Percentiles rank a stretch among this genome's conserved stretches.
phyloP scores from a whole-genome alignment of 1,140 invertebrate species.

The Phocides pigmalion region DNA sequence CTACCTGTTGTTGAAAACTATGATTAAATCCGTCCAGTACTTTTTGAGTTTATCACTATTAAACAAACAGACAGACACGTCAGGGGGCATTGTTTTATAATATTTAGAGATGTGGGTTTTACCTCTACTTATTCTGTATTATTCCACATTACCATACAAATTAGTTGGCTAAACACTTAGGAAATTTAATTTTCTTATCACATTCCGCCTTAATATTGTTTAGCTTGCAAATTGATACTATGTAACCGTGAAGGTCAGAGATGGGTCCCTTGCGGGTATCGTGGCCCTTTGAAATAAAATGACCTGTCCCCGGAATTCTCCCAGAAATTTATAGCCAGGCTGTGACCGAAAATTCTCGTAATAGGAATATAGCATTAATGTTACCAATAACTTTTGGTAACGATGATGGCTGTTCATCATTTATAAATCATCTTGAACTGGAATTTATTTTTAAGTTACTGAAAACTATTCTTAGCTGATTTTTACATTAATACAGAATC shows the following conservation, averaged over 20 bases:
- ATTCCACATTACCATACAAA: not conserved
- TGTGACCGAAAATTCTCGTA: not conserved
- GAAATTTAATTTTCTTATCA: not conserved
- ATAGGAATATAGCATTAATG: not conserved
- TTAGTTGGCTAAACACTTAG: not conserved
- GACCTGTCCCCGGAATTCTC: not conserved
- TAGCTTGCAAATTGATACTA: not conserved
- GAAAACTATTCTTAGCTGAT: no score
- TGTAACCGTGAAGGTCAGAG: not conserved
- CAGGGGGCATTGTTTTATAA: no score
- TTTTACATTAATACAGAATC: no score
- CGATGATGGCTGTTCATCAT: not conserved
- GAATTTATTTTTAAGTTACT: no score
- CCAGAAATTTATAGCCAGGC: not conserved
- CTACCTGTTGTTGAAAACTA: no score
- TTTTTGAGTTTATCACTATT: no score
- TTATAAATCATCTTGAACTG: not conserved
- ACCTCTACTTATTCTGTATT: not conserved
- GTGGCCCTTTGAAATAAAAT: not conserved
- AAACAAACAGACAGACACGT: no score
- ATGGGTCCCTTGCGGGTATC: not conserved
- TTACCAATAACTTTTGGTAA: not conserved
- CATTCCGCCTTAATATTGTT: not conserved
- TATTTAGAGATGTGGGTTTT: no score
- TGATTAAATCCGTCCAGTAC: no score